These are phyloP conservation scores for Graphium colonna DNA, from an alignment of 2,888 invertebrate genomes.

Conservation along the genomic window DNA sequence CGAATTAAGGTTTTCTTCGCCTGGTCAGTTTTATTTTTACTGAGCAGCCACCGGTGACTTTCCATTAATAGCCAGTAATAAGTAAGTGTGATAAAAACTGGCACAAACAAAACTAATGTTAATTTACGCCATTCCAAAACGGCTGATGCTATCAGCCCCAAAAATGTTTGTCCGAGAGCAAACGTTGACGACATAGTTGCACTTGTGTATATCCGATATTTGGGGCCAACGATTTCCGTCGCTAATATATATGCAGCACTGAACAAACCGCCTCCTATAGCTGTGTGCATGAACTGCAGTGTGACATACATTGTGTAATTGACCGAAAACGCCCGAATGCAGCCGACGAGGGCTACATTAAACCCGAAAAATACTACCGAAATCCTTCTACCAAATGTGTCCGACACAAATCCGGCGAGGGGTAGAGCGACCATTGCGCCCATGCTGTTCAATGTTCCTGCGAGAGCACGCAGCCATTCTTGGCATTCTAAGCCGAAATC, in stretches of 20 bases:
- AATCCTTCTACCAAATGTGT: slow-evolving; percentile 70
- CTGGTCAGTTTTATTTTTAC: slow-evolving; percentile 81
- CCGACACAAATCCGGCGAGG: slow-evolving; percentile 85
- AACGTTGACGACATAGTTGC: slow-evolving; percentile 85
- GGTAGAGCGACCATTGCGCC: slow-evolving; percentile 85
- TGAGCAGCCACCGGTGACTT: slow-evolving; percentile 87
- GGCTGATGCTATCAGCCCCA: slow-evolving; percentile 84
- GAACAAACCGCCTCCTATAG: slow-evolving; percentile 65
- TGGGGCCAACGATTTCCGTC: slow-evolving; percentile 88
- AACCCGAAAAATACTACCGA: slow-evolving; percentile 66
- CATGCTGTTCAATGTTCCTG: slow-evolving; percentile 87
- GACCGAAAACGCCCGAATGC: slow-evolving; percentile 62
- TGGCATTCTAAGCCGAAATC: slow-evolving; percentile 70
- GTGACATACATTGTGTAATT: slow-evolving; percentile 65
- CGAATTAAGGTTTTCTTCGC: slow-evolving; percentile 80
- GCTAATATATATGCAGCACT: slow-evolving; percentile 78
- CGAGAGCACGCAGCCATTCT: slow-evolving; percentile 85
- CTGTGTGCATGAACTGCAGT: slow-evolving; percentile 61
- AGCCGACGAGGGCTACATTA: slow-evolving; percentile 57
- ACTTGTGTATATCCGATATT: slow-evolving; percentile 85
- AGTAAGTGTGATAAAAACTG: slow-evolving; percentile 82
- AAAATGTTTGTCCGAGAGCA: slow-evolving; percentile 84
- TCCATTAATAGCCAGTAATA: slow-evolving; percentile 86
- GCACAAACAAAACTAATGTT: slow-evolving; percentile 83
- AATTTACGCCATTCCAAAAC: slow-evolving; percentile 85